Base-by-base conservation (phyloP, 2,797 vertebrate species). In the Crax fasciolata region DNA sequence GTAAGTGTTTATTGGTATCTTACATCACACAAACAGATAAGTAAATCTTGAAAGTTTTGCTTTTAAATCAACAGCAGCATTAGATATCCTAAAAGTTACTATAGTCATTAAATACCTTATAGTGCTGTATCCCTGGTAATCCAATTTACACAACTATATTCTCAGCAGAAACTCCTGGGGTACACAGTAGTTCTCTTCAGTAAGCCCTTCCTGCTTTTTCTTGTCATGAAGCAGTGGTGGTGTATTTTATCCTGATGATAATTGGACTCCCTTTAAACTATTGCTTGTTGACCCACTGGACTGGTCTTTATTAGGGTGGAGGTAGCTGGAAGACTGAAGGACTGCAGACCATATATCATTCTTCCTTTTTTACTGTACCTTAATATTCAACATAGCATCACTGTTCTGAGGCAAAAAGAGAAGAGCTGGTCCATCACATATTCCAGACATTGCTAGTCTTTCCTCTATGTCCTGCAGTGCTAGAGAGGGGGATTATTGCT, bases 351-450 rank as follows among this genome's bases (percentile, higher is more conserved):
- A 65, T 94, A 96, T 97, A 97, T 97, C 98, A 82, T 94, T 97
- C 96, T 97, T 98, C 95, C 72, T 91, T 96, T 94, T 97, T 97
- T 94, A 97, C 97, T 97, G 96, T 95, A 98, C 96, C 96, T 98
- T 98, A 95, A 82, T 97, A 97, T 97, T 97, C 98, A 95, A 98
- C 98, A 97, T 93, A 98, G 97, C 98, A 97, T 98, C 96, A 96
- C 98, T 98, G 98, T 98, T 98, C 98, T 98, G 97, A 98, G 97
- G 95, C 96, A 98, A 97, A 76, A 92, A 96, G 97, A 98, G 98
- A 98, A 98, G 98, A 98, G 98, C 98, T 97, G 98, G 97, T 98
- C 98, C 98, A 98, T 98, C 97, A 97, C 65, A 97, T 97, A 98
- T 94, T 98, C 98, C 97, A 97, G 96, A 98, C 95, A 98, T 97